These are phyloP conservation scores for Thymallus thymallus DNA, from an alignment of 2,113 vertebrate species.

Conservation along the genomic window DNA sequence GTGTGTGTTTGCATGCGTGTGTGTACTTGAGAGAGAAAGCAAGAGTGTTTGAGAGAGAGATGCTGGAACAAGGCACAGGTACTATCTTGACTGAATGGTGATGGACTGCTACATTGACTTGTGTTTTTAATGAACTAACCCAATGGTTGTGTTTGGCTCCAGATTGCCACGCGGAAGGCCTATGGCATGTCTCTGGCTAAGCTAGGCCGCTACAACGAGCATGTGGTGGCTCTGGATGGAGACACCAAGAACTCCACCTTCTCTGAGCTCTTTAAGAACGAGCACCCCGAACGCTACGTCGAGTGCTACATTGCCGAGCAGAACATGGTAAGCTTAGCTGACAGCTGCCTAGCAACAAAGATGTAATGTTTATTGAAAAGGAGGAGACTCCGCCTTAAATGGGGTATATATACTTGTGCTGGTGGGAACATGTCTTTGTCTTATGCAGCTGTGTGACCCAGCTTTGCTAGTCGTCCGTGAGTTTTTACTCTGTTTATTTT, in stretches of 20 bases:
- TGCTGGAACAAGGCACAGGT: neutral
- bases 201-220: conserved; percentile 85
- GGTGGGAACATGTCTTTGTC: no score
- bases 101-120: neutral
- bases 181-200: conserved; percentile 89
- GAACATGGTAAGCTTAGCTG: conserved; percentile 83
- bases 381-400: no score
- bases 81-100: neutral
- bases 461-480: no score
- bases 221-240: conserved; percentile 86
- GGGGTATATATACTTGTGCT: no score
- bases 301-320: conserved; percentile 96
- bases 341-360: no score
- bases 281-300: conserved; percentile 87
- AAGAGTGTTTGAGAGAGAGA: neutral
- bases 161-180: conserved; percentile 92
- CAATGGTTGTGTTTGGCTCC: conserved; percentile 2
- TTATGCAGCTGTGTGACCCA: no score
- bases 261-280: conserved; percentile 90
- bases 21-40: neutral
- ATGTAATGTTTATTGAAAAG: no score
- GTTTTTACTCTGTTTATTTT: no score
- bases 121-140: neutral
- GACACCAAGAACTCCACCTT: conserved; percentile 96
- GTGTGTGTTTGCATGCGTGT: no score